Conservation (phyloP, 2,797 vertebrate genomes). For the Tapera naevia region DNA sequence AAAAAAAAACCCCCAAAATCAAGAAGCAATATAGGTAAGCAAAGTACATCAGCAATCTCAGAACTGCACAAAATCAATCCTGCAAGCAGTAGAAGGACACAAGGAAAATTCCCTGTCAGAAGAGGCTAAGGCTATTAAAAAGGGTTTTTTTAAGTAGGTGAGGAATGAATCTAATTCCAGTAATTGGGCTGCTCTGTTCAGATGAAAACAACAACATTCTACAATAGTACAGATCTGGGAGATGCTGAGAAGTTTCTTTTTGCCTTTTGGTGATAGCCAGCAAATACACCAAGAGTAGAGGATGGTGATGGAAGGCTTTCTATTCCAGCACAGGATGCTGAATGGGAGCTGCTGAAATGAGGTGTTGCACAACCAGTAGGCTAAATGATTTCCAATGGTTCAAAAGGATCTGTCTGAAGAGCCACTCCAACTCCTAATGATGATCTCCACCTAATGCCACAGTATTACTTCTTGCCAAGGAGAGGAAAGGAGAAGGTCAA, state of each 20-base stretch:
- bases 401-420: neutral
- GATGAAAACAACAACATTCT: neutral
- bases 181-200: neutral
- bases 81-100: neutral
- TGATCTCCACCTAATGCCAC: neutral
- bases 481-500: neutral
- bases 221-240: neutral
- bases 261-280: neutral
- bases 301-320: neutral
- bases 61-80: neutral
- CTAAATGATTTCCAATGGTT: neutral
- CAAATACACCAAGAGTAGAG: accelerated
- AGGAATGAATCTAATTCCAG: neutral
- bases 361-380: neutral
- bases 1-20: neutral
- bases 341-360: neutral
- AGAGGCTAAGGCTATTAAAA: neutral
- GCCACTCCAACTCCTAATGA: neutral
- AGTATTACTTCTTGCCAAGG: neutral
- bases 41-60: neutral
- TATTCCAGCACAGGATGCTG: neutral
- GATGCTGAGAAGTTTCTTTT: neutral
- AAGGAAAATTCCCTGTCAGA: neutral
- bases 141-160: neutral
- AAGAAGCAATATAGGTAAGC: neutral